phyloP scores from a whole-genome alignment of 1,140 invertebrate genomes.

The Tetramorium alpestre region DNA sequence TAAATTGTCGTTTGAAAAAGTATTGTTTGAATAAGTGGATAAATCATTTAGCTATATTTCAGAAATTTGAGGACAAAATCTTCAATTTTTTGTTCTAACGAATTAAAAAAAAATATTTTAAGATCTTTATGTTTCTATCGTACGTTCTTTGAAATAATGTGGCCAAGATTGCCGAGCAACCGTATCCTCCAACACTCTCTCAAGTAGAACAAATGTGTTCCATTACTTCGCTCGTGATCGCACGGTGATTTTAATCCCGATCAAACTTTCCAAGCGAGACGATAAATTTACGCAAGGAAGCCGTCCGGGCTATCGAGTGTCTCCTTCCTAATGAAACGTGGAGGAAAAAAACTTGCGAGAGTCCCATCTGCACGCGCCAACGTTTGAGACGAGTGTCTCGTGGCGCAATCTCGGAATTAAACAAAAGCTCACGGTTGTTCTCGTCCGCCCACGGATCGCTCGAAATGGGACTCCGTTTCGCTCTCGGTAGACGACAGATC shows the following conservation, averaged over 20 bases:
- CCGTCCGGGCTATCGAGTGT: slow-evolving; percentile 32
- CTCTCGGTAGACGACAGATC: slow-evolving; percentile 52
- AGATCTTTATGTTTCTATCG: not conserved
- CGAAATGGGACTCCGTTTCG: not conserved
- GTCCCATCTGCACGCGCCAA: slow-evolving; percentile 16
- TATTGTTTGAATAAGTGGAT: not conserved
- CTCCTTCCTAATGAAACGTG: slow-evolving; percentile 21
- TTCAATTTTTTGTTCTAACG: not conserved
- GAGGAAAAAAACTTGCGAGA: slow-evolving; percentile 31
- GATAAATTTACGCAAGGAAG: slow-evolving; percentile 49
- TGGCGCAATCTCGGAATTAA: slow-evolving; percentile 70
- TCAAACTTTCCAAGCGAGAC: slow-evolving; percentile 46
- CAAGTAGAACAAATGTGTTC: slow-evolving; percentile 5
- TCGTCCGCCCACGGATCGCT: not conserved
- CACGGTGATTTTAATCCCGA: slow-evolving; percentile 54
- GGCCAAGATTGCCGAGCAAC: not conserved
- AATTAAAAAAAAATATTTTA: not conserved
- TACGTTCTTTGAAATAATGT: not conserved
- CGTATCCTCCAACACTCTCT: slow-evolving; percentile 10
- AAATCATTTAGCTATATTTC: not conserved
- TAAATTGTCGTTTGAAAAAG: not conserved
- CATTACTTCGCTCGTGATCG: slow-evolving; percentile 15
- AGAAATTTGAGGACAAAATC: not conserved
- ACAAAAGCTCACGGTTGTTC: slow-evolving; percentile 30
- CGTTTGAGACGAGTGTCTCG: slow-evolving; percentile 48